Conservation (phyloP, 2,113 vertebrate species). For the Columba livia region DNA sequence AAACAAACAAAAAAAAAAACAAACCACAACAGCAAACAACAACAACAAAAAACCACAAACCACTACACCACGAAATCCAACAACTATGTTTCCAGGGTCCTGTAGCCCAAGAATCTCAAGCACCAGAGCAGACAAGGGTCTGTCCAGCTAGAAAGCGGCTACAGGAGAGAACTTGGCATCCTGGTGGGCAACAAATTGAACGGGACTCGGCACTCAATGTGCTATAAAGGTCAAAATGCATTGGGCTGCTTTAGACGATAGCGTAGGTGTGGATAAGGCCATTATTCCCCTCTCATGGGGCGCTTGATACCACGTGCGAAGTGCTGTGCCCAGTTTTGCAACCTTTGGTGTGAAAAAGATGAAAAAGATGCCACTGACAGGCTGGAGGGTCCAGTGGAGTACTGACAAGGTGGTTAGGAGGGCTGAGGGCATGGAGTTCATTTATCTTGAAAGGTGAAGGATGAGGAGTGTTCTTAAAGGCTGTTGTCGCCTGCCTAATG, state of each 20-base stretch:
- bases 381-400: background rate
- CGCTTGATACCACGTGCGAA: background rate
- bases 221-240: background rate
- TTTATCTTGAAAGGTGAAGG: background rate
- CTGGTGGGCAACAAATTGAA: background rate
- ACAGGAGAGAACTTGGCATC: background rate
- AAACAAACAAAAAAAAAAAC: no score
- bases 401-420: background rate
- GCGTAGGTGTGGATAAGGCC: background rate
- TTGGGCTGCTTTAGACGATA: background rate
- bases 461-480: background rate
- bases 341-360: background rate
- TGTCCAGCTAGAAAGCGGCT: background rate
- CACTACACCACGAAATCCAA: background rate
- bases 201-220: accelerated
- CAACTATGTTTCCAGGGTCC: background rate
- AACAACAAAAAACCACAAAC: background rate
- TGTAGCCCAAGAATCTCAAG: background rate
- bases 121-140: background rate
- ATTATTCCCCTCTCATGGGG: background rate
- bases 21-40: no score
- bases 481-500: background rate
- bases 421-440: background rate
- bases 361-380: background rate
- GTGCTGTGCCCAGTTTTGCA: background rate